Evolutionary conservation across 2,797 vertebrate genomes (phyloP).

Genomic region (Pelochelys cantorii): DNA sequence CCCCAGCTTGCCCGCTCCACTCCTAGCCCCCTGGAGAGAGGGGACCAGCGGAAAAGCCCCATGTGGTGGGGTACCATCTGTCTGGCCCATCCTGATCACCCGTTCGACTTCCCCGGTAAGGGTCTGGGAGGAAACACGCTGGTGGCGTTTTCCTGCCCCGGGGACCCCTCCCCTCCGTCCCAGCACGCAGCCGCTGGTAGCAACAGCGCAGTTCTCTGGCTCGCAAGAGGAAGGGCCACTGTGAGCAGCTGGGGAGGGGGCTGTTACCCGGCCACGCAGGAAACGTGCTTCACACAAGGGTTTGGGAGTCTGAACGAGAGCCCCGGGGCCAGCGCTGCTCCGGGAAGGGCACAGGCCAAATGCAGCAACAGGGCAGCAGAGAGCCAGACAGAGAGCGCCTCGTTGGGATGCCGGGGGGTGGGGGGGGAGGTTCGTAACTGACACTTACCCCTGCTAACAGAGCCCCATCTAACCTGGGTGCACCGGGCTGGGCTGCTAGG

Average conservation of each 20-base stretch:
- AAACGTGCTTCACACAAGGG: background rate
- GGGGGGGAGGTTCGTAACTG: background rate
- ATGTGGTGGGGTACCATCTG: background rate
- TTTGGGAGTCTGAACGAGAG: too few relatives aligned
- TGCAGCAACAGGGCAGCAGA: background rate
- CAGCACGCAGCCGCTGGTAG: background rate
- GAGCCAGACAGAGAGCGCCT: background rate
- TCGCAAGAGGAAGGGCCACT: background rate
- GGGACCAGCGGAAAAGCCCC: background rate
- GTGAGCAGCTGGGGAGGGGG: background rate
- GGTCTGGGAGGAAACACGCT: background rate
- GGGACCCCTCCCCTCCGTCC: background rate
- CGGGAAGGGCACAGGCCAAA: background rate
- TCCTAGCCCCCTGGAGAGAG: background rate
- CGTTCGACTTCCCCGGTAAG: background rate
- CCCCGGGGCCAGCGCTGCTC: background rate
- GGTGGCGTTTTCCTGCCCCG: background rate
- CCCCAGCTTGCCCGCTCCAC: background rate
- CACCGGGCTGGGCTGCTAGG: background rate
- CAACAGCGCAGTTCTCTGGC: background rate
- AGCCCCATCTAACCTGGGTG: background rate
- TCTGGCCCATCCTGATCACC: background rate
- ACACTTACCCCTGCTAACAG: background rate
- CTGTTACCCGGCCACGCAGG: background rate
- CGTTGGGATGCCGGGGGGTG: background rate